Conservation (phyloP, 92 coral and sea anemone species). For the Palythoa heliodiscus region DNA sequence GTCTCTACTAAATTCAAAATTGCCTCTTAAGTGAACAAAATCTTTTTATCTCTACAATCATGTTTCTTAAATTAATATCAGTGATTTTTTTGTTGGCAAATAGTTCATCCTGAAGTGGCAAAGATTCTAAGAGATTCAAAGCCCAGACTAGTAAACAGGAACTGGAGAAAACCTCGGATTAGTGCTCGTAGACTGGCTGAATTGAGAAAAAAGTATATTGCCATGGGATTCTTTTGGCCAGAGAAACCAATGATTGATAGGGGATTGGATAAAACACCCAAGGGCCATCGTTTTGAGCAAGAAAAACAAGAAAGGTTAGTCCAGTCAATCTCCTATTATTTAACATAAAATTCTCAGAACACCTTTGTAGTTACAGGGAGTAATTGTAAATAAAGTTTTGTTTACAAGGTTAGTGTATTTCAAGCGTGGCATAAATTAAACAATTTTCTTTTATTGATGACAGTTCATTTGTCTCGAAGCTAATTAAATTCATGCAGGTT, state of each 20-base stretch:
- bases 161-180: slow-evolving; percentile 87
- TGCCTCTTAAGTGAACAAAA: no score
- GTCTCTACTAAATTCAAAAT: no score
- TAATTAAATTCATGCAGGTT: no score
- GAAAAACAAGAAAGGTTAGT: slow-evolving; percentile 84
- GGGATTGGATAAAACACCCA: slow-evolving; percentile 80
- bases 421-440: no score
- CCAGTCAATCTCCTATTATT: not conserved
- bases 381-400: no score
- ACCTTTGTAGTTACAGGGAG: no score
- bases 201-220: slow-evolving; percentile 72
- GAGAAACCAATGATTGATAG: slow-evolving; percentile 87
- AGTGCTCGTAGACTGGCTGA: slow-evolving; percentile 92
- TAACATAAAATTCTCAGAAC: no score
- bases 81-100: not conserved
- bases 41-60: no score
- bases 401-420: no score
- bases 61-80: no score
- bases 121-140: slow-evolving; percentile 77
- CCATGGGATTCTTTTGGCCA: slow-evolving; percentile 92
- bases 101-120: slow-evolving; percentile 84
- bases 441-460: no score
- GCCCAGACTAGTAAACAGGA: slow-evolving; percentile 73
- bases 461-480: no score
- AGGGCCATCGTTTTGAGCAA: slow-evolving; percentile 82